Evolutionary conservation across 2,113 vertebrate species (phyloP), one percentile per base, ranked within the genome.

Genomic region (Anolis carolinensis): DNA sequence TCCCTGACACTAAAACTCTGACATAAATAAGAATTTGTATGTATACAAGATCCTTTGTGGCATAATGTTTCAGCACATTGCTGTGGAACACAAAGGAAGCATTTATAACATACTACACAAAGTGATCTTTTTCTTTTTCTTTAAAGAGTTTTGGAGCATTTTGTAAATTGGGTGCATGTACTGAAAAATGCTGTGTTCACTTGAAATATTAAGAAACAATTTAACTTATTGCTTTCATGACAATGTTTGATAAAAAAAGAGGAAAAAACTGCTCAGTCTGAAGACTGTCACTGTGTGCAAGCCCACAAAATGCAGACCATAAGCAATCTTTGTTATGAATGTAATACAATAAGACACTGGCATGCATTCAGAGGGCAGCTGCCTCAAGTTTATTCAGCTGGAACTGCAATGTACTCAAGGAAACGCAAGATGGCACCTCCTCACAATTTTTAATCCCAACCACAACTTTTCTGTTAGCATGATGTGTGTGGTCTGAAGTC

Each of bases 361-460:
- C 63, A 70, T 52, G 79, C 70, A 81, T 30, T n/a, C 77, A 71
- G 76, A 7, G 5, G 32, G 68, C 88, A 84, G 79, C 85, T 59
- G 89, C 83, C 25, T 73, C 30, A 9, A 2, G 4, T 32, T 63
- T 55, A 67, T 36, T 34, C 21, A 55, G 23, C 23, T 77, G 44
- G 44, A 48, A 62, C 27, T 5, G 87, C 76, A 79, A 6, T 44
- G 77, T 52, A 36, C 0, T 1, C 0, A 7, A 1, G 1, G 1
- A 0, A 13, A 90, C 94, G 70, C 92, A 10, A 93, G 94, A 84
- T 93, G 94, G 94, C 90, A 55, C n/a, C 78, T 13, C 79, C 7
- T n/a, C 87, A 67, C 91, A 81, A 81, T 1, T 23, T 63, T 83
- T 21, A 10, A 10, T 62, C 79, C 73, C 71, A 85, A 72, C 20